Evolutionary conservation across 2,888 invertebrate species (phyloP).

Genomic region (Eumacrocentrus americanus): DNA sequence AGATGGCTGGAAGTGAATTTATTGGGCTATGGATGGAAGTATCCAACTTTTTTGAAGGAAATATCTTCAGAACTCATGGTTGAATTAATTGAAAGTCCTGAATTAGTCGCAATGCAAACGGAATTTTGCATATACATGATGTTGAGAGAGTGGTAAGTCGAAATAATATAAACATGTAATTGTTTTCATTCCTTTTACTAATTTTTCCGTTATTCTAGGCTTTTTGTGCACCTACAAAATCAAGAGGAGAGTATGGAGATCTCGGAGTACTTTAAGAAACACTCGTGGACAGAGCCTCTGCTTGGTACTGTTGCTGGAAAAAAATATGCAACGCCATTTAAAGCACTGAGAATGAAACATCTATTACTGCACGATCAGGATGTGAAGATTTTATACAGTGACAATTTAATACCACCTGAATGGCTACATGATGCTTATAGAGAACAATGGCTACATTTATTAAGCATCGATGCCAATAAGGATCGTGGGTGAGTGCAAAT

Average conservation of each 20-base stretch:
- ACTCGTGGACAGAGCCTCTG: conserved; percentile 63
- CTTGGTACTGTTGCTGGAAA: conserved; percentile 68
- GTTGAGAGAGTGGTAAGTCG: conserved; percentile 69
- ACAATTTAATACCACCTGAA: conserved; percentile 72
- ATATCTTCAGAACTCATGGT: conserved; percentile 73
- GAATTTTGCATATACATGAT: conserved; percentile 78
- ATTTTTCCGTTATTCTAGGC: conserved; percentile 38
- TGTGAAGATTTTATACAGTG: conserved; percentile 70
- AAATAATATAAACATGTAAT: background rate
- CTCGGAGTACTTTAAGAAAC: conserved; percentile 55
- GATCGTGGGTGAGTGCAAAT: conserved; percentile 69
- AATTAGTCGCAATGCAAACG: conserved; percentile 77
- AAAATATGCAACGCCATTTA: conserved; percentile 69
- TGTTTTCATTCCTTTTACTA: background rate
- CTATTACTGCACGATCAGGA: conserved; percentile 74
- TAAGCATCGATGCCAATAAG: conserved; percentile 72
- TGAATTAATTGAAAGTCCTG: conserved; percentile 68
- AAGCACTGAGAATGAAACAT: conserved; percentile 71
- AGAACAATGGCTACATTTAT: conserved; percentile 73
- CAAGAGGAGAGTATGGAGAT: conserved; percentile 47
- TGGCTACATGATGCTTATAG: conserved; percentile 72
- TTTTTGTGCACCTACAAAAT: conserved; percentile 50
- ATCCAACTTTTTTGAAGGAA: conserved; percentile 66
- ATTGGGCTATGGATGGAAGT: conserved; percentile 67
- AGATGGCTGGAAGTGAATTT: conserved; percentile 75